Base-by-base conservation (phyloP, 2,888 invertebrate species). In the Erebia aethiops region DNA sequence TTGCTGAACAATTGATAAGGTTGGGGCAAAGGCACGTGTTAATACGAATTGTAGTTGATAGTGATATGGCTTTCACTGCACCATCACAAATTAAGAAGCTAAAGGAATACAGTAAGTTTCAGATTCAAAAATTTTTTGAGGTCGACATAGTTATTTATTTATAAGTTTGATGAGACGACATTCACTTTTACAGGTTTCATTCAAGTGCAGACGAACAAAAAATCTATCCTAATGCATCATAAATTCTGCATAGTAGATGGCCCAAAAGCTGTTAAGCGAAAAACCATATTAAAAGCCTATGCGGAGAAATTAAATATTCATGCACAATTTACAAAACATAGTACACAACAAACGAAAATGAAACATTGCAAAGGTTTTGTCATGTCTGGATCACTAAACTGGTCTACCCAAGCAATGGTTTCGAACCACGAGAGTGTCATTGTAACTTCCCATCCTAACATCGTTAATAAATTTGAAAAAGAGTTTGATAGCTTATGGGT, bases 171-270 rank as follows among this genome's bases (percentile, higher is more conserved):
- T 62, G 58, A 18, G 46, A 56, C 60, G 46, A 56, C 60, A 58
- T 26, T 41, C 43, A 60, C 0, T 77, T 70, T 84, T 80, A 18
- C 82, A 93, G 93, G 93, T 87, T 93, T 93, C 76, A 92, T 93
- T 71, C 86, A 91, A 79, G 91, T 93, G 70, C 93, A 93, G 78
- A 91, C 88, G 21, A 92, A 89, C 73, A 91, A 89, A 67, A 90
- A 90, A 69, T 87, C 94, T 0, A 94, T 92, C 79, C 87, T 96
- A 75, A 97, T 97, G 96, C 97, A 98, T 82, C 97, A 98, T 84
- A 98, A 97, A 84, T 97, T 96, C 89, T 95, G 94, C 72, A 86
- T 97, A 61, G 88, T 97, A 74, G 97, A 97, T 82, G 92, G 92
- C 72, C 90, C 92, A 58, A 88, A 85, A 80, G 92, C 93, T 66